These are phyloP conservation scores for Drosophila bocki DNA, from an alignment of 1,140 invertebrate species.

Conservation along the genomic window DNA sequence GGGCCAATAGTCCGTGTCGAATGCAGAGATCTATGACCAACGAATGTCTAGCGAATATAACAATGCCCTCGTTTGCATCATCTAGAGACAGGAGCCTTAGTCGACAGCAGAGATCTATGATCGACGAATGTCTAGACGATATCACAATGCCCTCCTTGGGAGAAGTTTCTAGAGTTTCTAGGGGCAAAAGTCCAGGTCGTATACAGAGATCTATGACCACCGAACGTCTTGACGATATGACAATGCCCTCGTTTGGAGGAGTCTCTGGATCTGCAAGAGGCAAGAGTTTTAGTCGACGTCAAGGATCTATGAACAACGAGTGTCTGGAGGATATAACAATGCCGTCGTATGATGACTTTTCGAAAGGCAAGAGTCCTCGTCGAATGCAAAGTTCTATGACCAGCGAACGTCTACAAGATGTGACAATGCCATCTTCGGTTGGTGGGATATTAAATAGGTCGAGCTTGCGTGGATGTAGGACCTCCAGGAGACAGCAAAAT, in stretches of 20 bases:
- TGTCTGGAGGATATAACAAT: slow-evolving; percentile 23
- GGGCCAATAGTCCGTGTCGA: not conserved
- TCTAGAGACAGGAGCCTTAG: not conserved
- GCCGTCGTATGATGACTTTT: not conserved
- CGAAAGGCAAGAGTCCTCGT: not conserved
- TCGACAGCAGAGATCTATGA: not conserved
- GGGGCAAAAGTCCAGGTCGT: not conserved
- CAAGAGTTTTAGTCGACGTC: not conserved
- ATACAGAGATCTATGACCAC: not conserved
- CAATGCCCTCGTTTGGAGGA: slow-evolving; percentile 11
- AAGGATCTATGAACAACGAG: slow-evolving; percentile 2
- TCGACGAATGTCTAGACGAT: slow-evolving; percentile 26
- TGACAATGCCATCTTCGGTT: slow-evolving; percentile 17
- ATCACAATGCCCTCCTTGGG: not conserved
- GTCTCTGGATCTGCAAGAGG: not conserved
- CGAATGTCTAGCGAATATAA: slow-evolving; percentile 26
- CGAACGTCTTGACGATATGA: slow-evolving; percentile 27
- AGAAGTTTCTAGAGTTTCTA: not conserved
- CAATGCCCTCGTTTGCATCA: not conserved
- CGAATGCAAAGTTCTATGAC: not conserved
- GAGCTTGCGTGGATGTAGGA: not conserved
- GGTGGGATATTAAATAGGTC: not conserved
- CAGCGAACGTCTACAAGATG: slow-evolving; percentile 22
- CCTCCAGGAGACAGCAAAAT: not conserved
- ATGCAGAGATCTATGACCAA: not conserved